Percentiles rank a stretch among this genome's conserved stretches.
Conservation (phyloP, 2,113 vertebrate genomes). For the Raphicerus campestris region DNA sequence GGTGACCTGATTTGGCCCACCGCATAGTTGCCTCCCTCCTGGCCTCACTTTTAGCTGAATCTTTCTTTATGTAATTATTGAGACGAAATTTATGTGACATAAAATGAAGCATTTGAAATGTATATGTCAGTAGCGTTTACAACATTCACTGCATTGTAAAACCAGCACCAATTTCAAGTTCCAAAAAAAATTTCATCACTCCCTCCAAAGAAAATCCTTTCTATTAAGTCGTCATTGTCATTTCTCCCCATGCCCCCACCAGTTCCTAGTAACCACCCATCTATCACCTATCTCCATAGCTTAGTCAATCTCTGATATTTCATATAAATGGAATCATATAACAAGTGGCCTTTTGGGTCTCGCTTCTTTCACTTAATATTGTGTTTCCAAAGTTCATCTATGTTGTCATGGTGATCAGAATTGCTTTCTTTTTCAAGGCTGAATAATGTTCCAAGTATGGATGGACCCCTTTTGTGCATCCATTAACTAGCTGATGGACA, state of each 20-base stretch:
- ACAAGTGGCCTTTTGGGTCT: background rate
- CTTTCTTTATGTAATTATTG: background rate
- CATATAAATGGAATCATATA: background rate
- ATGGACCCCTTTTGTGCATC: background rate
- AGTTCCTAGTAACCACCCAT: background rate
- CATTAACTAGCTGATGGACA: background rate
- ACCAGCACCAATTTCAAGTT: too few relatives aligned
- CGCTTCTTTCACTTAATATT: background rate
- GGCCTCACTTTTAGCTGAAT: too few relatives aligned
- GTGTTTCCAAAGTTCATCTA: background rate
- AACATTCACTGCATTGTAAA: rapidly evolving
- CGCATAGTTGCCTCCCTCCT: rapidly evolving
- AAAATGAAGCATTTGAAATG: background rate
- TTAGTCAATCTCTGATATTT: too few relatives aligned
- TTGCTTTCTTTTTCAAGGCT: background rate
- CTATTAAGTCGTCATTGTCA: rapidly evolving
- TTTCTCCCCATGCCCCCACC: background rate
- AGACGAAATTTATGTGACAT: rapidly evolving
- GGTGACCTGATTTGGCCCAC: background rate
- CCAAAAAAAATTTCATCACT: too few relatives aligned
- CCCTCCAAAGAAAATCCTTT: background rate
- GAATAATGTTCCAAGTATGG: background rate
- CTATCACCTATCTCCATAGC: background rate
- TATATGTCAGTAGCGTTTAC: background rate
- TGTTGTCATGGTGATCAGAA: background rate